Evolutionary conservation across 64 coral and sea anemone genomes (phyloP), one percentile per base, ranked within the genome.

Genomic region (Stylophora pistillata): DNA sequence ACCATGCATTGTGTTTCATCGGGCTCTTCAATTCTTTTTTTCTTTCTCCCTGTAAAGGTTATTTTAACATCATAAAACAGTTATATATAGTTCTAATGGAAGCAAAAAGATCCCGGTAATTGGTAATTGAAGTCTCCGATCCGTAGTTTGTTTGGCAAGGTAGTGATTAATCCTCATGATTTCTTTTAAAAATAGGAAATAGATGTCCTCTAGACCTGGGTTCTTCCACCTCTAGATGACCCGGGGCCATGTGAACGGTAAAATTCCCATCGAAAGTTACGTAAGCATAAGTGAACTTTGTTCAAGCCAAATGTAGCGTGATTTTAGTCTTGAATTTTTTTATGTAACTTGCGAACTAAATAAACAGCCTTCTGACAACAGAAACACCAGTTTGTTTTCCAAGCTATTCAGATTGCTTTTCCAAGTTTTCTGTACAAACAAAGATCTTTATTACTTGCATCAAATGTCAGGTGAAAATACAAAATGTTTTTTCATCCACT

Each of bases 331-430:
- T 81, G 25, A 21, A 68, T n/a, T 68, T 68, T n/a, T 68, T n/a
- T 68, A 16, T n/a, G n/a, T n/a, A n/a, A 3, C 64, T 37, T 15
- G 30, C 0, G 33, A 82, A 63, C 58, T 82, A 58, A 82, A 80
- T 80, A 80, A 80, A 82, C 78, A 82, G 17, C 15, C 77, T 62
- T 33, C 27, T 21, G 78, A 61, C 23, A 64, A 37, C 59, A 18
- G 78, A 79, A 82, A n/a, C 78, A 64, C 20, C 37, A 56, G 64
- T n/a, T 30, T 80, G 55, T 59, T 31, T 58, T 59, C 56, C 25
- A 58, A 30, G 76, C 53, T 28, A 13, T 55, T 52, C 1, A 60
- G 12, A 56, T 80, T 80, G 55, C 55, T 78, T 57, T 78, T 55
- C 10, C 26, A 52, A 20, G 73, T 20, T 23, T 52, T 21, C 15